Evolutionary conservation across 2,113 vertebrate genomes (phyloP).

Genomic region (Perca fluviatilis): DNA sequence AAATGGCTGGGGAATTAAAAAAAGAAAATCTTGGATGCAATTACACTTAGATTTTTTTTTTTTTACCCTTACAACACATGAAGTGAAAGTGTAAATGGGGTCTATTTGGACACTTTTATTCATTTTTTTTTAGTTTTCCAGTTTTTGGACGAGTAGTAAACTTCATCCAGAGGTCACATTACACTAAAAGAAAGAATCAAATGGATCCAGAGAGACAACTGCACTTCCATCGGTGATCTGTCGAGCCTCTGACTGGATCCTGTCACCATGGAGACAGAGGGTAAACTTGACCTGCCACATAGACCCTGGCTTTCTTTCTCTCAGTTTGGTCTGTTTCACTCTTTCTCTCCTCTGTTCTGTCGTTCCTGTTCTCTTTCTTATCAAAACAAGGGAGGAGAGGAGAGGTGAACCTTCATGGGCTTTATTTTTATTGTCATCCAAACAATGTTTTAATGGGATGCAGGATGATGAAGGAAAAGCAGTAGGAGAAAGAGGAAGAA

Average conservation of each 20-base stretch:
- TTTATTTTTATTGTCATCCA: constrained; percentile 86
- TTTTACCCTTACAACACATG: not conserved
- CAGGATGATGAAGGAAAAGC: constrained; percentile 5
- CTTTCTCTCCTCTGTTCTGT: not conserved
- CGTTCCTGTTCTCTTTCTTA: not conserved
- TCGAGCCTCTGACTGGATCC: constrained; percentile 1
- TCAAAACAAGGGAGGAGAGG: not conserved
- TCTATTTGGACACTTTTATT: not conserved
- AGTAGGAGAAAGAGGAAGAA: not conserved
- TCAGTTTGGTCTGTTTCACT: not conserved
- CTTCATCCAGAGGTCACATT: not conserved
- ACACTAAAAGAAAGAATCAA: not conserved
- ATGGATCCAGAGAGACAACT: not conserved
- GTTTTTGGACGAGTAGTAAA: not conserved
- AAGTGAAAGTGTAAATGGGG: not conserved
- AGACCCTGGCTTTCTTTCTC: not conserved
- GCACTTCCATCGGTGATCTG: not conserved
- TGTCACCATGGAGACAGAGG: constrained; percentile 25
- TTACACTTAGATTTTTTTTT: not conserved
- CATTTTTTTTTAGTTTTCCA: not conserved
- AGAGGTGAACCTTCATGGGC: constrained; percentile 44
- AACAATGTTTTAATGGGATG: constrained; percentile 21
- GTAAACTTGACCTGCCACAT: constrained; percentile 30
- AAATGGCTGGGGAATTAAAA: no score
- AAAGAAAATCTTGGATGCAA: not conserved